A percentile compares a stretch with the other conserved stretches of the same genome.
phyloP scores from a whole-genome alignment of 92 coral and sea anemone species.

The Siderastrea siderea region DNA sequence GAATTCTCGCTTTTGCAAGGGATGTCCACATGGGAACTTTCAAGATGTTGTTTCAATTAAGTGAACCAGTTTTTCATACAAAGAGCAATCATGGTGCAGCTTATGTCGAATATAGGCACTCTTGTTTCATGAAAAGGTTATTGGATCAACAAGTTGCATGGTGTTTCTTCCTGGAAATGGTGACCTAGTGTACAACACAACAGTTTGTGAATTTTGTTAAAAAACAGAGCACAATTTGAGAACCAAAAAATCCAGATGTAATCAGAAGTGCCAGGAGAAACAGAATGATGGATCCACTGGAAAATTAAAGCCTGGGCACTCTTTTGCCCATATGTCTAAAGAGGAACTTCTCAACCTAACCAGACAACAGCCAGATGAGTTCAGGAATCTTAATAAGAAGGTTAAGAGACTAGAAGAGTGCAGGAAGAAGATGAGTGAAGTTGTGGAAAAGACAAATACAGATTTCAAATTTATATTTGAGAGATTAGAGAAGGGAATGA shows the following conservation, averaged over 20 bases:
- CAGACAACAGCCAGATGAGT: no score
- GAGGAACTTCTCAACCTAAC: no score
- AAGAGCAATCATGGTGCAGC: background rate
- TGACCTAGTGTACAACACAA: slow-evolving; percentile 30
- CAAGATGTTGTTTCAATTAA: background rate
- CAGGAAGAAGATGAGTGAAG: no score
- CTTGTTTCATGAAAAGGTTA: slow-evolving; percentile 41
- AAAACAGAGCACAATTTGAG: slow-evolving; percentile 52
- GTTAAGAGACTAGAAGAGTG: no score
- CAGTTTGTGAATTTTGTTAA: slow-evolving; percentile 40
- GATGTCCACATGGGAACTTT: background rate
- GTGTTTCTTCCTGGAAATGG: slow-evolving; percentile 60
- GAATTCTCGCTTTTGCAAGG: background rate
- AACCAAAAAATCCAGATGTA: slow-evolving; percentile 46
- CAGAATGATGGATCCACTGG: background rate
- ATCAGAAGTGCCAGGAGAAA: slow-evolving; percentile 19
- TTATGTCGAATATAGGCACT: background rate
- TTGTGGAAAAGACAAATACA: no score
- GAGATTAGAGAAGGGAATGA: no score
- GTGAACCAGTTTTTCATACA: background rate
- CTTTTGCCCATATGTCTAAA: no score
- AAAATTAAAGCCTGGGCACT: background rate
- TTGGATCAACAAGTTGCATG: slow-evolving; percentile 39
- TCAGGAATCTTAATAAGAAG: no score
- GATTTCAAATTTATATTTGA: no score